Evolutionary conservation across 2,113 vertebrate species (phyloP), one percentile per base, ranked within the genome.

Genomic region (Mus pahari): DNA sequence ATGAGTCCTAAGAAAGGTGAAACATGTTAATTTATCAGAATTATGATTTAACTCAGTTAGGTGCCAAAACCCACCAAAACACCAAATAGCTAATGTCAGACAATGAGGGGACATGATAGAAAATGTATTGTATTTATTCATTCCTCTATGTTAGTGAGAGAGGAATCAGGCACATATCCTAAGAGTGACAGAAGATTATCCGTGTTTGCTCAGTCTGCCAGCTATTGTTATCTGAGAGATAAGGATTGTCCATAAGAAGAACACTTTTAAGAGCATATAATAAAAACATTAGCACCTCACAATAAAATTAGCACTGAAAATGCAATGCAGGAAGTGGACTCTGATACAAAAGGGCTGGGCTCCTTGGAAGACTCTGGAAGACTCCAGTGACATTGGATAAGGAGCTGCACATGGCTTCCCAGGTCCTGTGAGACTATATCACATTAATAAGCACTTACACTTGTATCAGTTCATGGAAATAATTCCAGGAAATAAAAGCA

Each of bases 21-120:
- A 89, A 45, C 0, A 0, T 53, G 77, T 95, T 86, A 81, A 90
- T 7, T 94, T 12, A 20, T 81, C 88, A 20, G 5, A 50, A n/a
- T 92, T 87, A 79, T 39, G 31, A 4, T 94, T 96, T 96, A 73
- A 96, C 22, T 92, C 77, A 97, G 22, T 9, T n/a, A 95, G 68
- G 39, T 78, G 48, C 28, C 45, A 73, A n/a, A 48, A 90, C 78
- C 82, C 77, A 91, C 91, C 83, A 91, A 36, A 97, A 93, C 92
- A 94, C 96, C 77, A 93, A 97, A 90, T 74, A 42, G 53, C 88
- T 86, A 89, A 82, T 89, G 33, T 36, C 58, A 89, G 39, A 39
- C 73, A 96, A 94, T 8, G 95, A 82, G 50, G 14, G 83, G 16
- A 53, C 60, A 89, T 9, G 66, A 6, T 11, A 84, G 48, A 26